Conservation (phyloP, 2,113 vertebrate genomes). For the Romanogobio albipinnatus region DNA sequence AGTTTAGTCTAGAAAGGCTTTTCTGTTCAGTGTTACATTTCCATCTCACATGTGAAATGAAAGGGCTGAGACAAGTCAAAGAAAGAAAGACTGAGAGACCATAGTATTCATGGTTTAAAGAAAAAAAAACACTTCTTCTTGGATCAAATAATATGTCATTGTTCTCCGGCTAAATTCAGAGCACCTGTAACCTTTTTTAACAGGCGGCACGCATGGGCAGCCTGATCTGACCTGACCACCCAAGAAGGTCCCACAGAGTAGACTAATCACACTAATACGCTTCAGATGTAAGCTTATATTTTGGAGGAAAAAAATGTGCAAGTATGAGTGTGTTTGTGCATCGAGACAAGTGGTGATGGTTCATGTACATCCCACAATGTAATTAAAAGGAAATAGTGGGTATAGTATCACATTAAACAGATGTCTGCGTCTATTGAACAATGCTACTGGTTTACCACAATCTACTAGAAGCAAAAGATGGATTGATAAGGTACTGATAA, state of each 20-base stretch:
- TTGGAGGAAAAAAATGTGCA: background rate
- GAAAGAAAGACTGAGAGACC: background rate
- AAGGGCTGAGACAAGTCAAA: background rate
- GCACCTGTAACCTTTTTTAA: slow-evolving; percentile 39
- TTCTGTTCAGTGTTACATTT: slow-evolving; percentile 16
- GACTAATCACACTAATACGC: slow-evolving; percentile 27
- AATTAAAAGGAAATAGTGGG: background rate
- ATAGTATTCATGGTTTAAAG: background rate
- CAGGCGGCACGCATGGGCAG: slow-evolving; percentile 20
- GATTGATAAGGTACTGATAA: background rate
- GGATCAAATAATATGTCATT: slow-evolving; percentile 16
- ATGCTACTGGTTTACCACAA: background rate
- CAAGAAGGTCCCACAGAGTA: slow-evolving; percentile 31
- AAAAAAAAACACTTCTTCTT: background rate
- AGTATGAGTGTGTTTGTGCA: background rate
- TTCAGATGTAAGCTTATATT: slow-evolving; percentile 19
- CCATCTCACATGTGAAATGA: slow-evolving; percentile 29
- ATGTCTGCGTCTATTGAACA: background rate
- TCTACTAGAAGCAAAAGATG: background rate
- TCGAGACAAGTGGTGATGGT: background rate
- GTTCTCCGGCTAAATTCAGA: slow-evolving; percentile 9
- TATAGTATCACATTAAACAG: background rate
- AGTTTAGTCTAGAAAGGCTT: background rate
- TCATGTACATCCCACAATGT: background rate
- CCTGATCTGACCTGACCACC: slow-evolving; percentile 32